Evolutionary conservation across 2,113 vertebrate genomes (phyloP).

Genomic region (Crotalus tigris): DNA sequence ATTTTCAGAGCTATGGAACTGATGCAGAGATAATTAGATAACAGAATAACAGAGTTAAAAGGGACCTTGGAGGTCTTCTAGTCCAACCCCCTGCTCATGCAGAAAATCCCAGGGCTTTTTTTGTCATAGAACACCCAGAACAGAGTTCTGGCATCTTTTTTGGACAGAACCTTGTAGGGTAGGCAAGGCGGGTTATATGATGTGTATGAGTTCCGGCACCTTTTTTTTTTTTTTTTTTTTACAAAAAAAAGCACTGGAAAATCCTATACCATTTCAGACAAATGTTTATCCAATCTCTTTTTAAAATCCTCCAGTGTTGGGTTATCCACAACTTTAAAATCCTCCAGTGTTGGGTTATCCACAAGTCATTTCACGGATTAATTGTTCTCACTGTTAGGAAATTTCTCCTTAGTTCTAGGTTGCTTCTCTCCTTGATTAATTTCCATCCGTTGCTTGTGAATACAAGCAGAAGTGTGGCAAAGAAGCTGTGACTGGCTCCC

Average conservation of each 20-base stretch:
- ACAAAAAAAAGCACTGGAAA: neutral
- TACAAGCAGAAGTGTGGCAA: neutral
- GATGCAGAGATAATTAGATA: neutral
- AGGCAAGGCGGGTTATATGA: too few species aligned
- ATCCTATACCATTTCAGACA: neutral
- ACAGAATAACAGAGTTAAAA: neutral
- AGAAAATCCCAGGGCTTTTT: neutral
- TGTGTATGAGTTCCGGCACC: too few species aligned
- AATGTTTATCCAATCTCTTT: neutral
- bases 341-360: neutral
- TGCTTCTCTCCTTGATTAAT: neutral
- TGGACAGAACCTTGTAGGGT: too few species aligned
- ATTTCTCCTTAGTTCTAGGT: neutral
- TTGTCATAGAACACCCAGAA: too few species aligned
- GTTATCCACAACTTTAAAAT: neutral
- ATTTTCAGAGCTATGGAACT: constrained; percentile 6
- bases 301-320: neutral
- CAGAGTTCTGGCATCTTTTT: too few species aligned
- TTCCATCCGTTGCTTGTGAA: neutral
- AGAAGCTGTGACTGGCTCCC: fast-evolving
- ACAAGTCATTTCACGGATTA: neutral
- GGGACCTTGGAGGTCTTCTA: neutral
- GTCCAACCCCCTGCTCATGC: neutral
- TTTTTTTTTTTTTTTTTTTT: too few species aligned
- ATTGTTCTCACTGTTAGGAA: neutral